Conservation (phyloP, 2,888 invertebrate genomes). For the Zele albiditarsus region DNA sequence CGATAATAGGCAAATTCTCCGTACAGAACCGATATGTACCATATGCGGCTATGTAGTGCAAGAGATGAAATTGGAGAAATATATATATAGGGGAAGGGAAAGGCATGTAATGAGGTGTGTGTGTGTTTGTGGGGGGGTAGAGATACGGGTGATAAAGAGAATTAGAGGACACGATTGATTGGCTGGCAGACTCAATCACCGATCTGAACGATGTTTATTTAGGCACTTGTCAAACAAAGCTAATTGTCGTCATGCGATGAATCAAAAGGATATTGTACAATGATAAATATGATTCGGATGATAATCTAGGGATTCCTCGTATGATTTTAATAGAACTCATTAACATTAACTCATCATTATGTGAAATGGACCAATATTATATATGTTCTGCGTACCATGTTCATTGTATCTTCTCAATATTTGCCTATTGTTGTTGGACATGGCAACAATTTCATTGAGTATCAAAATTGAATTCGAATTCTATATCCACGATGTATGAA, state of each 20-base stretch:
- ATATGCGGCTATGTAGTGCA: conserved; percentile 14
- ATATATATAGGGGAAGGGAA: too few species aligned
- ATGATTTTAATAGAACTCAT: neutral
- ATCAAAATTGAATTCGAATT: too few species aligned
- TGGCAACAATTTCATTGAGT: too few species aligned
- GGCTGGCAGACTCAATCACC: conserved; percentile 25
- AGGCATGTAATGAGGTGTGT: too few species aligned
- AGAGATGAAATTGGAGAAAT: conserved; percentile 24
- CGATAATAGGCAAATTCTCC: conserved; percentile 55
- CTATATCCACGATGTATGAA: too few species aligned
- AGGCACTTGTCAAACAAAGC: conserved; percentile 67
- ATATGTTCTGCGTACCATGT: too few species aligned
- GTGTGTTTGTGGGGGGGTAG: too few species aligned
- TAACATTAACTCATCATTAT: conserved; percentile 37
- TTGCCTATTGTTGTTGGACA: too few species aligned
- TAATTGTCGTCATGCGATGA: conserved; percentile 62
- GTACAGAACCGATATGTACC: conserved; percentile 16
- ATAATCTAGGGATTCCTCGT: conserved; percentile 55
- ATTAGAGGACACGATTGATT: conserved; percentile 19
- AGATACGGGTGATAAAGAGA: neutral
- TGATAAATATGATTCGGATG: conserved; percentile 58
- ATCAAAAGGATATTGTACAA: conserved; percentile 46
- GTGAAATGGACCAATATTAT: conserved; percentile 54
- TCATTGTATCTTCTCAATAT: too few species aligned
- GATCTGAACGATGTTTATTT: conserved; percentile 58